These are phyloP conservation scores for Hylia prasina DNA, from an alignment of 2,113 vertebrate species.

Conservation along the genomic window DNA sequence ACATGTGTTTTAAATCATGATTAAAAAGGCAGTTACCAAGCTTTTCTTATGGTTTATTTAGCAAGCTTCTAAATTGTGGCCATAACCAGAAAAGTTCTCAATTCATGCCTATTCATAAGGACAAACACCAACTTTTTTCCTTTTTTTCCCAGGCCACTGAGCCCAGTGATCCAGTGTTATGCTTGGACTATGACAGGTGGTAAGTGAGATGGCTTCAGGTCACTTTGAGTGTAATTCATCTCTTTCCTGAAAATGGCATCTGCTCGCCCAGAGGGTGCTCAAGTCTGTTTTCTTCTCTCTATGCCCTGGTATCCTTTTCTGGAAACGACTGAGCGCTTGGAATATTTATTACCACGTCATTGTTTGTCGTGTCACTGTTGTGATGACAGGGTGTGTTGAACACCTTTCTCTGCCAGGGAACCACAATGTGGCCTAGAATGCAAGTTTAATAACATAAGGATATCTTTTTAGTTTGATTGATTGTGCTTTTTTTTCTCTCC, in stretches of 20 bases:
- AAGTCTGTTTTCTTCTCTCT: background rate
- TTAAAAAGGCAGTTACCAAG: background rate
- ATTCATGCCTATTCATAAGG: background rate
- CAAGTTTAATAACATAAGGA: fast-evolving
- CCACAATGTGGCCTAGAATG: background rate
- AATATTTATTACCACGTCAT: background rate
- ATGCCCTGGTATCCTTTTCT: background rate
- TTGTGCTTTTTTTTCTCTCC: background rate
- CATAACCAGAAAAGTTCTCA: background rate
- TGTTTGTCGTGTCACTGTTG: background rate
- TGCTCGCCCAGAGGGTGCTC: conserved; percentile 11
- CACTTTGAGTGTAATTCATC: background rate
- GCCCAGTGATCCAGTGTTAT: background rate
- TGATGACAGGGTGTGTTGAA: background rate
- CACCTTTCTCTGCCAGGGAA: background rate
- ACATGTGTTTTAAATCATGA: background rate
- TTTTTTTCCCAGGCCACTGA: background rate
- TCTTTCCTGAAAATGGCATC: background rate
- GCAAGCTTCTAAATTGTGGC: background rate
- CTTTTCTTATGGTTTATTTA: background rate
- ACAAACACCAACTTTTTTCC: background rate
- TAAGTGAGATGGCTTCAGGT: background rate
- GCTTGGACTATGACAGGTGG: conserved; percentile 8
- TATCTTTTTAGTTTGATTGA: background rate
- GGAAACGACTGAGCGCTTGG: background rate